Percentiles rank a stretch among this genome's conserved stretches.
Evolutionary conservation across 2,888 invertebrate species (phyloP).

Genomic region (Sesamia inferens): DNA sequence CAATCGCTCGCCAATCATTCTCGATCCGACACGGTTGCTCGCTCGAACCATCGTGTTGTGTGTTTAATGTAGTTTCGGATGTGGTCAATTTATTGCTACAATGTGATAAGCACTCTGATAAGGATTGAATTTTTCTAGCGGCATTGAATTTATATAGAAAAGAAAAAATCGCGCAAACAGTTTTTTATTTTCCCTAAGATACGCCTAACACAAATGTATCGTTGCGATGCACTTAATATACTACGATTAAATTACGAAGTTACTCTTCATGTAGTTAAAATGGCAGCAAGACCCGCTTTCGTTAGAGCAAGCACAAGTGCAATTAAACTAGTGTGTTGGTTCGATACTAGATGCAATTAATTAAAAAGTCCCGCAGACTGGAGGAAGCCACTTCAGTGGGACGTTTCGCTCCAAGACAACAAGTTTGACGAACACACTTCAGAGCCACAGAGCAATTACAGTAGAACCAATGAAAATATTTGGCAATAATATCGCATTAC

Average conservation of each 20-base stretch:
- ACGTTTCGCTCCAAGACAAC: slow-evolving; percentile 29
- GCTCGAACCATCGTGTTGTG: slow-evolving; percentile 50
- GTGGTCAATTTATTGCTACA: slow-evolving; percentile 61
- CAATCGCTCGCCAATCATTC: slow-evolving; percentile 65
- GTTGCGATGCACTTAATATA: slow-evolving; percentile 1
- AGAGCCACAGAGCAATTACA: slow-evolving; percentile 16
- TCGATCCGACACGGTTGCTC: slow-evolving; percentile 64
- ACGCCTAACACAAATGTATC: not conserved
- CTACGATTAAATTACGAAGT: slow-evolving; percentile 31
- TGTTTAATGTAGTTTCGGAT: slow-evolving; percentile 62
- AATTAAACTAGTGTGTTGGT: slow-evolving; percentile 41
- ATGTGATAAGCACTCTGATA: slow-evolving; percentile 57
- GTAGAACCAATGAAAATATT: not conserved
- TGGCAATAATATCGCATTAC: not conserved
- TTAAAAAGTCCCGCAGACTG: slow-evolving; percentile 50
- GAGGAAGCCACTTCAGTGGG: slow-evolving; percentile 31
- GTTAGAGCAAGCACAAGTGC: slow-evolving; percentile 32
- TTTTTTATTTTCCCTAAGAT: not conserved
- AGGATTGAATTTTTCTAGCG: slow-evolving; percentile 31
- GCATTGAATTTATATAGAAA: slow-evolving; percentile 9
- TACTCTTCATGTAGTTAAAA: slow-evolving; percentile 23
- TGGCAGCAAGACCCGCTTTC: slow-evolving; percentile 28
- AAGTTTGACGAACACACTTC: slow-evolving; percentile 23
- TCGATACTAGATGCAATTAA: slow-evolving; percentile 50
- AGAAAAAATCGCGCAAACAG: not conserved